These are phyloP conservation scores for Garra rufa DNA, from an alignment of 2,113 vertebrate genomes.

Conservation along the genomic window DNA sequence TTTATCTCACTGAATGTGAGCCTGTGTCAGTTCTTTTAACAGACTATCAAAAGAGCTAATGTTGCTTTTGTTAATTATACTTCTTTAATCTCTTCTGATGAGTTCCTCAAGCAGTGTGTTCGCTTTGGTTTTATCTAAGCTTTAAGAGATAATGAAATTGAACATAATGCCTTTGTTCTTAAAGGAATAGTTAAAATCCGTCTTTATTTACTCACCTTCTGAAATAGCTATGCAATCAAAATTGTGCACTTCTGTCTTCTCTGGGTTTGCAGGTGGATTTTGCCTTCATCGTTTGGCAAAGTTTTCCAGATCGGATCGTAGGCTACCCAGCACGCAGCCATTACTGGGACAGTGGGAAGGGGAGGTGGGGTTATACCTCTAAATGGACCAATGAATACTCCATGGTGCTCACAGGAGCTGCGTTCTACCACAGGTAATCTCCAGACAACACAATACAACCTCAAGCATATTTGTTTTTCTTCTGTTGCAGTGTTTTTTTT, in stretches of 20 bases:
- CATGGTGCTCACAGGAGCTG: constrained; percentile 82
- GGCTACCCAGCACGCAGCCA: constrained; percentile 82
- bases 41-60: constrained; percentile 50
- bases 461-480: background rate
- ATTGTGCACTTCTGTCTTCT: background rate
- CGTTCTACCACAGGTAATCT: constrained; percentile 80
- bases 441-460: background rate
- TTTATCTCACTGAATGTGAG: background rate
- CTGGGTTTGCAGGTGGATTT: constrained; percentile 75
- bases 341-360: constrained; percentile 78
- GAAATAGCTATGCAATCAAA: background rate
- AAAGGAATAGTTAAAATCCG: background rate
- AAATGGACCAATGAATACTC: constrained; percentile 85
- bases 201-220: background rate
- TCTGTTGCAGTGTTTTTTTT: background rate
- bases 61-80: constrained; percentile 46
- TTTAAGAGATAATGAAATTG: background rate
- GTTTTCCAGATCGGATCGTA: constrained; percentile 80
- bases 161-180: background rate
- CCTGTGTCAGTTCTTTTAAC: constrained; percentile 29
- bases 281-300: constrained; percentile 81
- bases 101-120: background rate
- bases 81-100: constrained; percentile 5
- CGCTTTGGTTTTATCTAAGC: background rate
- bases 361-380: constrained; percentile 81